Conservation (phyloP, 2,797 vertebrate species). For the Podarcis siculus region DNA sequence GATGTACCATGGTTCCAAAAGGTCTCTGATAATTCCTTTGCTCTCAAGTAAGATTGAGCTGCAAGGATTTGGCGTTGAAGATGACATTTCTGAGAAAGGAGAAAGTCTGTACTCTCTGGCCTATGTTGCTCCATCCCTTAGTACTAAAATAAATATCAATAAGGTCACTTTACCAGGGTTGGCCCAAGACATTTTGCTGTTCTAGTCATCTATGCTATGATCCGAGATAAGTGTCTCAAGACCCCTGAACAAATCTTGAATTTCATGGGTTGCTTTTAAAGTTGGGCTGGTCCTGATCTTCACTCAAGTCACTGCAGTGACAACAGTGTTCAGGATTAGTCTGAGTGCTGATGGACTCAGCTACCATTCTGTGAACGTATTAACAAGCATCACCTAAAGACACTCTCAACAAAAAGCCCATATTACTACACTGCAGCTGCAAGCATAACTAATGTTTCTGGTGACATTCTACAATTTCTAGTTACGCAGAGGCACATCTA, state of each 20-base stretch:
- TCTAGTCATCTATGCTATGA: neutral
- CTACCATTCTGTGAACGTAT: neutral
- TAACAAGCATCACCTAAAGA: neutral
- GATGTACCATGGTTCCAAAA: constrained; percentile 13
- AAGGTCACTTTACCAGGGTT: neutral
- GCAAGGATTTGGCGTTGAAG: constrained; percentile 1
- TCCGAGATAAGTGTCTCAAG: neutral
- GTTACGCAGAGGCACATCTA: neutral
- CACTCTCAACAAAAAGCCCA: neutral
- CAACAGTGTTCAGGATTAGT: neutral
- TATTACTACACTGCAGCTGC: neutral
- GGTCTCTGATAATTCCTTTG: neutral
- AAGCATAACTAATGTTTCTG: neutral
- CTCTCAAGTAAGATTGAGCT: neutral
- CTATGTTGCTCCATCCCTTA: neutral
- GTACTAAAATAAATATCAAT: neutral
- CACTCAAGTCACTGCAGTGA: neutral
- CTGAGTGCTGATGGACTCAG: neutral
- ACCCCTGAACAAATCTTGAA: neutral
- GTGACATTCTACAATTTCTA: neutral
- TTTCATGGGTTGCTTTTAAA: neutral
- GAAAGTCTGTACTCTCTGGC: neutral
- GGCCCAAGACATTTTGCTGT: neutral
- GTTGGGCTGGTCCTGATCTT: neutral
- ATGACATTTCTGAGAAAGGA: neutral